phyloP scores from a whole-genome alignment of 2,888 invertebrate genomes.

The Machimus rusticus region DNA sequence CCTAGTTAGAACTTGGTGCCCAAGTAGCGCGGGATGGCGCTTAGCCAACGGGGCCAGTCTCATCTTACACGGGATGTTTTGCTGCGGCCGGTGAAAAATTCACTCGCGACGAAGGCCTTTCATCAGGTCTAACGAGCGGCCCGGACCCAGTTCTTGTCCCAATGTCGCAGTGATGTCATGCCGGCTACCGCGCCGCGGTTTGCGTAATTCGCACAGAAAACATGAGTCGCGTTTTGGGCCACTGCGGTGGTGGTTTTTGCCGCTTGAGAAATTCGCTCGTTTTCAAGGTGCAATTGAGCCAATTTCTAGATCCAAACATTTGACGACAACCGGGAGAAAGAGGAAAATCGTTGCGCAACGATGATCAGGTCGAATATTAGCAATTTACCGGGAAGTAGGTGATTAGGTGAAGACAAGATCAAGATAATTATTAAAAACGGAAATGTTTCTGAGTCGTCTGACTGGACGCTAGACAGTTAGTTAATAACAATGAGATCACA shows the following conservation, averaged over 20 bases:
- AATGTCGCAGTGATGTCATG: conserved; percentile 26
- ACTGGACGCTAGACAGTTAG: not conserved
- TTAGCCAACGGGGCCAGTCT: not conserved
- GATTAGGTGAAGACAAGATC: not conserved
- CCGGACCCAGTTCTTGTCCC: conserved; percentile 1
- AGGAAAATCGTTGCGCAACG: not conserved
- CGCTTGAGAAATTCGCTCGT: not conserved
- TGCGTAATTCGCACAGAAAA: conserved; percentile 1
- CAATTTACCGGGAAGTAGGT: not conserved
- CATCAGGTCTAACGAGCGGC: not conserved
- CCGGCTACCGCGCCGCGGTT: not conserved
- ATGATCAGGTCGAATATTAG: not conserved
- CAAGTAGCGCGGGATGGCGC: not conserved
- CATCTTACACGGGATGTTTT: not conserved
- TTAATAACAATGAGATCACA: not conserved
- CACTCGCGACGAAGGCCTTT: not conserved
- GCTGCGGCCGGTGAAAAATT: not conserved
- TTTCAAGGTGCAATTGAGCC: not conserved
- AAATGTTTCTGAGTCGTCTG: not conserved
- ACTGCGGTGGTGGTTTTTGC: not conserved
- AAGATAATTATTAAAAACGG: not conserved
- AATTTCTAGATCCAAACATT: not conserved
- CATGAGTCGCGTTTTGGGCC: not conserved
- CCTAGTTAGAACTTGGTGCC: not conserved
- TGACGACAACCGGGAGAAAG: not conserved